Conservation (phyloP, 2,113 vertebrate genomes). For the Oreocharis arfaki region DNA sequence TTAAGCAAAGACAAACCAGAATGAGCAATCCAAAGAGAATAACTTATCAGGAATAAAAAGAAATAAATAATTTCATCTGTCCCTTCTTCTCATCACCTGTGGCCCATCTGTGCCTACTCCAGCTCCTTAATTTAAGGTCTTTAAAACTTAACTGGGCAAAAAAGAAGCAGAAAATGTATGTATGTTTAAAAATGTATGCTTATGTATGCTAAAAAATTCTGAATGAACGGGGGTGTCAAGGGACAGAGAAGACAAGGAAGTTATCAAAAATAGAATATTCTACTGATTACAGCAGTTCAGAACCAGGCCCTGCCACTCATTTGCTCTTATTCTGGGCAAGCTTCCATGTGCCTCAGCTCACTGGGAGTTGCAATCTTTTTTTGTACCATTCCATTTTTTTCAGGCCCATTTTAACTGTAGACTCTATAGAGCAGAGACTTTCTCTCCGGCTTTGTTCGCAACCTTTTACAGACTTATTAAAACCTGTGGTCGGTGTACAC, state of each 20-base stretch:
- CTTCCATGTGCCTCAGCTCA: background rate
- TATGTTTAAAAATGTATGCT: constrained; percentile 12
- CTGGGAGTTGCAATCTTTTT: background rate
- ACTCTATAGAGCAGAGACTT: background rate
- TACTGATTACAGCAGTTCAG: constrained; percentile 43
- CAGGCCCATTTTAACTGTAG: background rate
- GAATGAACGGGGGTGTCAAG: background rate
- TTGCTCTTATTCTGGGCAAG: constrained; percentile 21
- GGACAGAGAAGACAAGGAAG: constrained; percentile 46
- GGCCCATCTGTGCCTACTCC: background rate
- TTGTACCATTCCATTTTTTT: background rate
- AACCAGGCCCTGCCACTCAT: constrained; percentile 53
- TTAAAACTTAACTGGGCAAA: background rate
- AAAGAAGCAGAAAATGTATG: background rate
- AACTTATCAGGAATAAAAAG: background rate
- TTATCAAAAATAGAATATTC: constrained; percentile 55
- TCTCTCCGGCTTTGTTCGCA: background rate
- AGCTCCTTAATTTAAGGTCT: background rate
- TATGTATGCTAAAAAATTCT: constrained; percentile 62
- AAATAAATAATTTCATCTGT: background rate
- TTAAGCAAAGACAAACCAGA: background rate
- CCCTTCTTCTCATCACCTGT: background rate
- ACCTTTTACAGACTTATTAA: background rate
- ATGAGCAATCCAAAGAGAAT: background rate
- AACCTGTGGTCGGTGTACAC: background rate